Evolutionary conservation across 2,797 vertebrate genomes (phyloP), one percentile per base, ranked within the genome.

Genomic region (Huso huso): DNA sequence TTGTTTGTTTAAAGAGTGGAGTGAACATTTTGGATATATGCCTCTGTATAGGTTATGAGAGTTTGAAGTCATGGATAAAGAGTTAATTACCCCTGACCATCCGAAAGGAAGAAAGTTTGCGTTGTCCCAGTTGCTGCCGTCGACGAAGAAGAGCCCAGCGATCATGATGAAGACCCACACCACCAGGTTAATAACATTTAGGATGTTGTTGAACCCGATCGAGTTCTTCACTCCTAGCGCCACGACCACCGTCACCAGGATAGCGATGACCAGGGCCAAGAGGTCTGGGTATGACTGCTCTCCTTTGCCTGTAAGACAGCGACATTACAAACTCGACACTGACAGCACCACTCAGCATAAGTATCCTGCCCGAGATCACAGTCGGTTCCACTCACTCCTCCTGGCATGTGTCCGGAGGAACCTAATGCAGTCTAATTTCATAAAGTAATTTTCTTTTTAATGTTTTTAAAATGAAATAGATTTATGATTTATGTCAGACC

Each of bases 161-260:
- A 96, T 86, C 86, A 97, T 85, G 76, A 95, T 93, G 85, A 99
- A 98, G 72, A 92, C 75, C 96, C 96, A 99, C 15, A 94, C 95
- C 6, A 86, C 86, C 81, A 96, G 75, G 79, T 99, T 98, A 71
- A 98, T 85, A 61, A 93, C 78, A 0, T 98, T 99, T 64, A 98
- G 90, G 63, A 96, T 70, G 0, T 99, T 97, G 87, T 99, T 99
- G 83, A 98, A 88, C 15, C 91, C 91, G 75, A 97, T 93, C 0
- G 96, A 95, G 76, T 99, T 99, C 65, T 94, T 95, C 70, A 94
- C 95, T 0, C 96, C 96, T 10, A 98, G 78, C 0, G 92, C 87
- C 0, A 99, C 83, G 1, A 98, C 82, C 58, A 88, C 83, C 0
- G 96, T 97, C 76, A 97, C 94, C 12, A 95, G 73, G 72, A 95